phyloP scores from a whole-genome alignment of 92 coral and sea anemone genomes.

The Ricordea florida region DNA sequence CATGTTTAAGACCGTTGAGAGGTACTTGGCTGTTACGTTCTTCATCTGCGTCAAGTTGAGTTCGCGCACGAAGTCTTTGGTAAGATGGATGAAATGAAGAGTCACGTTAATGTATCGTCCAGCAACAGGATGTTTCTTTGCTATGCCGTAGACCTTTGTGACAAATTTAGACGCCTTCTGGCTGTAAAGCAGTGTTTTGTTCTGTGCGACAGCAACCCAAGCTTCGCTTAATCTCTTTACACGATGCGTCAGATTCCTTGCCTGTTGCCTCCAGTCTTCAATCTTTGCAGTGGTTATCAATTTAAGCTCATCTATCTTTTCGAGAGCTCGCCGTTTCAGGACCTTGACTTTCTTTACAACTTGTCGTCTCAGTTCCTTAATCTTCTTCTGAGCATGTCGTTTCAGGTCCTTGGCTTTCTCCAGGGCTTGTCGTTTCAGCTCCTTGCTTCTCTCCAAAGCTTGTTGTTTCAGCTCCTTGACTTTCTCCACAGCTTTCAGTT shows the following conservation, averaged over 20 bases:
- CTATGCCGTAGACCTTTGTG: conserved; percentile 48
- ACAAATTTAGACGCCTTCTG: conserved; percentile 19
- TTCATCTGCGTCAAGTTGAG: too few relatives aligned
- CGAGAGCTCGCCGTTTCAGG: conserved; percentile 23
- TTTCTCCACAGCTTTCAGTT: conserved; percentile 28
- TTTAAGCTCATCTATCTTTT: not conserved
- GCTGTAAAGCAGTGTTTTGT: conserved; percentile 1
- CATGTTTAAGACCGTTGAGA: conserved; percentile 19
- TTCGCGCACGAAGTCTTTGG: conserved; percentile 61
- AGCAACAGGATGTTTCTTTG: conserved; percentile 38
- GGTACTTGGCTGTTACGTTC: conserved; percentile 41
- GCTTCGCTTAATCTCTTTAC: conserved; percentile 12
- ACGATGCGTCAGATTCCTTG: conserved; percentile 8
- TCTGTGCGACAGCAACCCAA: conserved; percentile 5
- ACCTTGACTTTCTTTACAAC: conserved; percentile 54
- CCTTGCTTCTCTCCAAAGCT: conserved; percentile 50
- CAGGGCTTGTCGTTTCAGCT: conserved; percentile 18
- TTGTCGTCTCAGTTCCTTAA: conserved; percentile 33
- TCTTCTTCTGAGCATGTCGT: conserved; percentile 16
- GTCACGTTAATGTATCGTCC: conserved; percentile 58
- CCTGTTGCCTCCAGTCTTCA: conserved; percentile 38
- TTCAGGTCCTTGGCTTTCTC: conserved; percentile 44
- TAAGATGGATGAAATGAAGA: conserved; percentile 55
- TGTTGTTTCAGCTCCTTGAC: conserved; percentile 43
- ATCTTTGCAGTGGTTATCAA: conserved; percentile 35